These are phyloP conservation scores for Takifugu rubripes DNA, from an alignment of 2,797 vertebrate genomes.

Conservation along the genomic window DNA sequence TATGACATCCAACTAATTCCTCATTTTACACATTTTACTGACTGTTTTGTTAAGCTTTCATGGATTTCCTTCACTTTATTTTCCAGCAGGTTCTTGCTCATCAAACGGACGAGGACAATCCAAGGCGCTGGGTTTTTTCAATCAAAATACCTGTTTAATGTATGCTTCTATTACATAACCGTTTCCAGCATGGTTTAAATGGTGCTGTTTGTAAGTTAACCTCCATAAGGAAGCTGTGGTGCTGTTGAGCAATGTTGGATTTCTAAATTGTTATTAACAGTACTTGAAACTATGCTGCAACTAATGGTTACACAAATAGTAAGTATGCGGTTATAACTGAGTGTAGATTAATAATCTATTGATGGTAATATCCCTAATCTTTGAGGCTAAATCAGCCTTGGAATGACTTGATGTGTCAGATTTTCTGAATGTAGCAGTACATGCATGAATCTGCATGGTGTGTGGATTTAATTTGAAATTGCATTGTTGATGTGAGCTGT, in stretches of 20 bases:
- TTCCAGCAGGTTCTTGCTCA: conserved; percentile 50
- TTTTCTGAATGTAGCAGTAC: conserved; percentile 17
- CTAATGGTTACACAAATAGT: conserved; percentile 59
- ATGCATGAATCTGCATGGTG: conserved; percentile 38
- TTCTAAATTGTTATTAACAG: conserved; percentile 48
- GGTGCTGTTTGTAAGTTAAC: conserved; percentile 34
- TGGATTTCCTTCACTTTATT: conserved; percentile 35
- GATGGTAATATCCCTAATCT: conserved; percentile 12
- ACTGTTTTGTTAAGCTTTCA: neutral
- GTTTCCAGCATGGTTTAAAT: conserved; percentile 48
- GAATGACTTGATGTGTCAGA: neutral
- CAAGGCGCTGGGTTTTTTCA: neutral
- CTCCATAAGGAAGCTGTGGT: conserved; percentile 43
- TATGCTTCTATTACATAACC: conserved; percentile 20
- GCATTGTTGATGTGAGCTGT: conserved; percentile 18
- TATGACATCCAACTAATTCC: neutral
- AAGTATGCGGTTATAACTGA: conserved; percentile 19
- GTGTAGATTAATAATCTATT: conserved; percentile 38
- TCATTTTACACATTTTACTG: conserved; percentile 1
- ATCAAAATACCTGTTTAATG: neutral
- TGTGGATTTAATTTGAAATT: neutral
- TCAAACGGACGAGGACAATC: conserved; percentile 52
- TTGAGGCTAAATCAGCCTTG: neutral
- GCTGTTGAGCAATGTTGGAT: conserved; percentile 52
- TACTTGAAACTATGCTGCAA: conserved; percentile 36